Evolutionary conservation across 2,888 invertebrate genomes (phyloP), one percentile per base, ranked within the genome.

Genomic region (Eutolmus rufibarbis): DNA sequence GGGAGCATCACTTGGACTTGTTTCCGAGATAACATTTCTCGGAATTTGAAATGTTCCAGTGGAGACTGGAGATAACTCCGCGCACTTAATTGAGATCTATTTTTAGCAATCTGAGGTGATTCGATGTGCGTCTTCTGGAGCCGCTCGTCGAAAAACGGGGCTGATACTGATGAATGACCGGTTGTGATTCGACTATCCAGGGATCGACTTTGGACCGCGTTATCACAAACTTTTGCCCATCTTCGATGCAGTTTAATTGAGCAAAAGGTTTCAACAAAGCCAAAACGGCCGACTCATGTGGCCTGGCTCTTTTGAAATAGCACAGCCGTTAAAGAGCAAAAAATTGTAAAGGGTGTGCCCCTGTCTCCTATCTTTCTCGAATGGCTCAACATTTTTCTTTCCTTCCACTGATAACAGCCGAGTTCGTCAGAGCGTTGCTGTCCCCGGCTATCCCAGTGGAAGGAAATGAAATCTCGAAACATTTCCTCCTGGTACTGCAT

Each of bases 81-180:
- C 84, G 66, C 84, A 74, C 40, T 84, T 84, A 74, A 84, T 84
- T 84, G 84, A 74, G 66, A 23, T 57, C 84, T 84, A 84, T 84
- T 84, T 84, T 19, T 84, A 84, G 74, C 57, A 66, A 57, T 43
- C 74, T 84, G 84, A 84, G 84, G 84, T 84, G 84, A 84, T 84
- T 84, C 19, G 66, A 66, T 84, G 84, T 84, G 84, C 84, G 66
- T 57, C 74, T 84, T 46, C n/a, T 66, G 57, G 66, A 8, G 40
- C 37, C 5, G 81, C n/a, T 76, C 14, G 5, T 66, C 74, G 40
- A 28, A 66, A 46, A 84, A 40, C 40, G 66, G 19, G 84, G 74
- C 34, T 84, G 66, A 84, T 66, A 66, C 66, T 16, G 74, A 84
- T 84, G 84, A 84, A 84, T 84, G 84, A 66, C 84, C 84, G 84